Evolutionary conservation across 2,888 invertebrate species (phyloP).

Genomic region (Pomacea canaliculata): DNA sequence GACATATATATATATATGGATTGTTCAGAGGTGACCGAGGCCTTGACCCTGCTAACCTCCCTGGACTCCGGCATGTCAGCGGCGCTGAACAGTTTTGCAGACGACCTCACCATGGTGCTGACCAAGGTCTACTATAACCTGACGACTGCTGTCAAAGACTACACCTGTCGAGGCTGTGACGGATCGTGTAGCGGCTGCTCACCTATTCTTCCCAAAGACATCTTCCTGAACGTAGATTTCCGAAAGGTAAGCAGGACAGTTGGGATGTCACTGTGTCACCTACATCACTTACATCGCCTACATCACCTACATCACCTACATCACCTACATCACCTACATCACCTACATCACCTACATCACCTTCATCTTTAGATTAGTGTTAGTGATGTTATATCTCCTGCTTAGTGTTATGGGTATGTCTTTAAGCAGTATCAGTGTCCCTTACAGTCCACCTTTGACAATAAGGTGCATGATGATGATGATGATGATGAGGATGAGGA

Average conservation of each 20-base stretch:
- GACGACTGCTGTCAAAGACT: slow-evolving; percentile 22
- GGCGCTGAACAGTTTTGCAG: slow-evolving; percentile 3
- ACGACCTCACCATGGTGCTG: slow-evolving; percentile 15
- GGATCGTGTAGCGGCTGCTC: slow-evolving; percentile 31
- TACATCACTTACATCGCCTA: no score
- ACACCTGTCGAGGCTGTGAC: slow-evolving; percentile 32
- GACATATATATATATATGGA: not conserved
- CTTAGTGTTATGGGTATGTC: no score
- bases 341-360: no score
- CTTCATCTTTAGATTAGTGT: no score
- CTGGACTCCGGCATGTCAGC: slow-evolving; percentile 19
- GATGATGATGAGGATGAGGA: no score
- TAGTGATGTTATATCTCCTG: no score
- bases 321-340: no score
- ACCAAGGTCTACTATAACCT: slow-evolving; percentile 27
- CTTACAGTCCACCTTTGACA: no score
- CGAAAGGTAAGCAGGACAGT: slow-evolving; percentile 15
- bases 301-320: no score
- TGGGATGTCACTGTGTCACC: not conserved
- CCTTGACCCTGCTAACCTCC: slow-evolving; percentile 9
- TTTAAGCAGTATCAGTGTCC: no score
- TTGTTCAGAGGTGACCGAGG: slow-evolving; percentile 16
- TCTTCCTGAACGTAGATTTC: slow-evolving; percentile 31
- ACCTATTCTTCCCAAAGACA: slow-evolving; percentile 29
- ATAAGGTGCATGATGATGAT: no score